A percentile compares a stretch with the other conserved stretches of the same genome.
Evolutionary conservation across 92 coral and sea anemone genomes (phyloP).

Genomic region (Hydrozoanthus gracilis): DNA sequence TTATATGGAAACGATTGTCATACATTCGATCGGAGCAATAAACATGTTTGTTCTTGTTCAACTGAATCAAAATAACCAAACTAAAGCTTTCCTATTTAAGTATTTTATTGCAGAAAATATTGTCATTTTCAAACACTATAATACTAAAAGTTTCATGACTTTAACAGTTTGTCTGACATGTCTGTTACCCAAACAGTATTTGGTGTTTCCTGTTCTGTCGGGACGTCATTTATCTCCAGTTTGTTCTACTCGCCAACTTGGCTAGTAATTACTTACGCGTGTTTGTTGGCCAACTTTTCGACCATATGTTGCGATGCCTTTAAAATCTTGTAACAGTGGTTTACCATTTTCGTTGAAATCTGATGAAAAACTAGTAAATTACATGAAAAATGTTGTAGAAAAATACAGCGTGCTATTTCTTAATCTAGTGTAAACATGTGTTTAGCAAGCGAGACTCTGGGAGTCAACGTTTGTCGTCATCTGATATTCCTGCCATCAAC

Average conservation of each 20-base stretch:
- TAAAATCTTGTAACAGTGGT: background rate
- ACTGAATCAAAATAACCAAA: too few relatives aligned
- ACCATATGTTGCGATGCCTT: slow-evolving; percentile 24
- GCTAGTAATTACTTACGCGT: background rate
- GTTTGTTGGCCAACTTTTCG: background rate
- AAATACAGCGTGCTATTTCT: background rate
- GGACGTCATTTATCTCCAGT: slow-evolving; percentile 36
- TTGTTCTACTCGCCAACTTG: slow-evolving; percentile 33
- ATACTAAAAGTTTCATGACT: too few relatives aligned
- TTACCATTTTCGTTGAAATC: background rate
- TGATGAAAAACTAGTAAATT: background rate
- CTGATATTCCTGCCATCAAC: slow-evolving; percentile 34
- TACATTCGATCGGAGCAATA: too few relatives aligned
- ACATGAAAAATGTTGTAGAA: background rate
- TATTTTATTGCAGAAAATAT: too few relatives aligned
- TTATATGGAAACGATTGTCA: too few relatives aligned
- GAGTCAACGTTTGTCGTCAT: slow-evolving; percentile 15
- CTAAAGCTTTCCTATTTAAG: too few relatives aligned
- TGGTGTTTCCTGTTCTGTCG: slow-evolving; percentile 44
- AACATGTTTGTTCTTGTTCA: too few relatives aligned
- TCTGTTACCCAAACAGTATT: slow-evolving; percentile 21
- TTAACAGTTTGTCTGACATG: background rate
- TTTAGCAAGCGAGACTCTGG: slow-evolving; percentile 28
- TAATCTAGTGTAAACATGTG: slow-evolving; percentile 19
- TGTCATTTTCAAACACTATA: too few relatives aligned